These are phyloP conservation scores for Popillia japonica DNA, from an alignment of 1,140 invertebrate genomes.

Conservation along the genomic window DNA sequence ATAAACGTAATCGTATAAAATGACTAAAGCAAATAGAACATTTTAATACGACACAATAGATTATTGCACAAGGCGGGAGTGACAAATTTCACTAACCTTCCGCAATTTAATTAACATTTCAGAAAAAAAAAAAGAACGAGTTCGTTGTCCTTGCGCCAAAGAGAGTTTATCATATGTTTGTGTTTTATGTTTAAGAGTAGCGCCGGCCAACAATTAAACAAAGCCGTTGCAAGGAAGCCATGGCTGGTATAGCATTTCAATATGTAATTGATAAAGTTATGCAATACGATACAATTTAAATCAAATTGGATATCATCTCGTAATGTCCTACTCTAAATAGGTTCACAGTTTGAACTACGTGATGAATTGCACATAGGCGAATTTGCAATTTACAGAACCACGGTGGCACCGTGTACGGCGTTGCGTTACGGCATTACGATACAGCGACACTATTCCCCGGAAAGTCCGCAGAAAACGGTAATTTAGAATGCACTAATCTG, in stretches of 20 bases:
- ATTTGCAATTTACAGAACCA: neutral
- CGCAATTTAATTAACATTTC: conserved; percentile 14
- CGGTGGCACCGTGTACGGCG: neutral
- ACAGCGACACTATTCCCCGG: neutral
- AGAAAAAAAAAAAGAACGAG: too few relatives aligned
- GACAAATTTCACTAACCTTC: conserved; percentile 24
- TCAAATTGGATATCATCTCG: neutral
- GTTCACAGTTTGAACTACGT: neutral
- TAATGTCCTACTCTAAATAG: conserved; percentile 9
- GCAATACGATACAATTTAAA: conserved; percentile 8
- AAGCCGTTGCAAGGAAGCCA: too few relatives aligned
- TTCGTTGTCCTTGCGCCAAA: conserved; percentile 16
- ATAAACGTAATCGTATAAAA: neutral
- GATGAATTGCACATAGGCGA: conserved; percentile 22
- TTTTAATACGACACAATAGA: neutral
- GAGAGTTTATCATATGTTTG: too few relatives aligned
- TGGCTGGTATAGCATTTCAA: neutral
- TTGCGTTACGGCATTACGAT: too few relatives aligned
- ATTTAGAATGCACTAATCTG: neutral
- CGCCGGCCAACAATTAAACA: too few relatives aligned
- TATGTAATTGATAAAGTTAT: conserved; percentile 19
- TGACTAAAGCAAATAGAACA: neutral
- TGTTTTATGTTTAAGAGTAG: too few relatives aligned
- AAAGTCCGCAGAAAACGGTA: too few relatives aligned
- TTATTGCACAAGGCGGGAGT: neutral